Base-by-base conservation (phyloP, 30 jellyfish, hydroid and myxozoan species). In the Pseudorhiza aurosa region DNA sequence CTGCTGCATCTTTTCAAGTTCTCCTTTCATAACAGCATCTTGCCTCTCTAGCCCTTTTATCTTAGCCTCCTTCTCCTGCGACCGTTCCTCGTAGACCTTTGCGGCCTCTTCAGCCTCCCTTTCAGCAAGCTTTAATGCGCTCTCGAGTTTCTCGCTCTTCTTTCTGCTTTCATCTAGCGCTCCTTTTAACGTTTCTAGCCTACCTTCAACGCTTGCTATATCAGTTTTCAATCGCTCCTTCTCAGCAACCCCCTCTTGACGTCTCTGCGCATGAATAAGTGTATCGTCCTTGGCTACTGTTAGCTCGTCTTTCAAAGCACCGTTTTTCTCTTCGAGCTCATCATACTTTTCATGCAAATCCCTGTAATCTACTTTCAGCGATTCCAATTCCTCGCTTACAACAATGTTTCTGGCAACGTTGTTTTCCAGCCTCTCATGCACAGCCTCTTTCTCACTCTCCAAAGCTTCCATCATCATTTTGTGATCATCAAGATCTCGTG, bases 371-470 rank as follows among this genome's bases (percentile, higher is more conserved):
- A 28, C 50, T 35, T 65, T 50, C 37, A 40, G 4, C 2, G 68
- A 11, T 4, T 56, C 77, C 11, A 80, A 59, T 10, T 64, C 77
- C 36, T 65, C 77, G 11, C 47, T 39, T 2, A 80, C 35, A 2
- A 30, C 19, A 37, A 31, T 26, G 28, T 80, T 63, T 55, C 36
- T 80, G 24, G 70, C 47, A 35, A 65, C 72, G 36, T 45, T 39
- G 35, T 49, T 46, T 53, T 80, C 91, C 12, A 65, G 81, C 81
- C 81, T 80, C 77, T 80, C 81, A n/a, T 64, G 84, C 57, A 80
- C 7, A 2, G 76, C 40, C 56, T 70, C 91, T 31, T 65, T 80
- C 44, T 80, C 91, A 27, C 47, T 80, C 25, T 65, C 84, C 15
- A 80, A 26, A 2, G 46, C 29, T 33, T 68, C 74, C 17, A 9